phyloP scores from a whole-genome alignment of 2,113 vertebrate genomes.

The Chunga burmeisteri region DNA sequence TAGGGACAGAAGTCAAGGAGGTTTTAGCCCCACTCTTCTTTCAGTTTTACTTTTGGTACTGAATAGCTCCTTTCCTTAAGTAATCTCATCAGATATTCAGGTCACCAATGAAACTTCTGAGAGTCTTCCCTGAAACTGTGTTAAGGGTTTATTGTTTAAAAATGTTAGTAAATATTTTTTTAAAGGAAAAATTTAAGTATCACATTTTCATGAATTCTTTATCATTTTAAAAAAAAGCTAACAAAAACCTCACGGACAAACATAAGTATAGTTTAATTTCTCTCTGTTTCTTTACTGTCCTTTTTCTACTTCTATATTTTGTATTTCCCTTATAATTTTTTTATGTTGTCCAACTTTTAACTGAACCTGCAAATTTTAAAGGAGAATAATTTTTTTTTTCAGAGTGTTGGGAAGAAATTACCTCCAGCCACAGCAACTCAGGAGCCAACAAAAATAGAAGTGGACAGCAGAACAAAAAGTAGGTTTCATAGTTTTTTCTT shows the following conservation, averaged over 20 bases:
- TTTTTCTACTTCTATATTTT: not conserved
- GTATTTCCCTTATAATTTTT: not conserved
- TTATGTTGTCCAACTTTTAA: slow-evolving; percentile 9
- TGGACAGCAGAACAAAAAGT: slow-evolving; percentile 90
- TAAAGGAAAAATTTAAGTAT: not conserved
- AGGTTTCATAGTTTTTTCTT: slow-evolving; percentile 62
- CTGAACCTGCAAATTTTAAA: slow-evolving; percentile 40
- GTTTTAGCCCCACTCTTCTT: not conserved
- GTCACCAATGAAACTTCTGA: not conserved
- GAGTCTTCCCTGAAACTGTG: not conserved
- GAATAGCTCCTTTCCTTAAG: not conserved
- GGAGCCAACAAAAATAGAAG: slow-evolving; percentile 88
- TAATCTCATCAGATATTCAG: not conserved
- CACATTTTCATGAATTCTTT: not conserved
- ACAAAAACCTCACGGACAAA: not conserved
- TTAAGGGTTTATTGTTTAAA: not conserved
- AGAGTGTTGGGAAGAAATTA: slow-evolving; percentile 86
- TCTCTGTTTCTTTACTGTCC: not conserved
- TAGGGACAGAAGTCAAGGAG: not conserved
- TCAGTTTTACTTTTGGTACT: not conserved
- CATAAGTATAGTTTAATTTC: not conserved
- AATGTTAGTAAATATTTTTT: not conserved
- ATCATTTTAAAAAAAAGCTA: not conserved
- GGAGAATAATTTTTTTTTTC: slow-evolving; percentile 41
- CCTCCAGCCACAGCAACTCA: slow-evolving; percentile 70